A percentile compares a stretch with the other conserved stretches of the same genome.
phyloP scores from a whole-genome alignment of 2,113 vertebrate species.

The Stigmatopora argus region DNA sequence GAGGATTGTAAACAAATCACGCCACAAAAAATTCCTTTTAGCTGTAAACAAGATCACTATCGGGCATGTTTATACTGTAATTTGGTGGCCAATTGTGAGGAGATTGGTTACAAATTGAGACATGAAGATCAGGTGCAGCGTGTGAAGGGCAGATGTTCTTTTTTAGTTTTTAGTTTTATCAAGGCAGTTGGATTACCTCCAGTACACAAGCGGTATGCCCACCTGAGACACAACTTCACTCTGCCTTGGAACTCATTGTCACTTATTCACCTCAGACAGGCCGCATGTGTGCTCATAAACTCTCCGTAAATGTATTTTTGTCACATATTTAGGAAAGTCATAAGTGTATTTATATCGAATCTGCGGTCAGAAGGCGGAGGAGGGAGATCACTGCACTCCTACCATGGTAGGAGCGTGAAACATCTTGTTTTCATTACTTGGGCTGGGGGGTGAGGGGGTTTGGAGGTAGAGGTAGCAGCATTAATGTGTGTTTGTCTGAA shows the following conservation, averaged over 20 bases:
- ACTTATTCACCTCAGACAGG: neutral
- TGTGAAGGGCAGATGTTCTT: slow-evolving; percentile 45
- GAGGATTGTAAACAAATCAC: too few relatives aligned
- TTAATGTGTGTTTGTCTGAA: slow-evolving; percentile 30
- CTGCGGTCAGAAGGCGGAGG: slow-evolving; percentile 28
- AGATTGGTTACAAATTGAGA: slow-evolving; percentile 77
- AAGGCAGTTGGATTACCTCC: slow-evolving; percentile 21
- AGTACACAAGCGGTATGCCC: slow-evolving; percentile 17
- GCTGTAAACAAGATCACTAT: slow-evolving; percentile 74
- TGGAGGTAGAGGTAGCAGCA: slow-evolving; percentile 40
- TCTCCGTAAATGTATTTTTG: slow-evolving; percentile 55
- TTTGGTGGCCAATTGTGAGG: slow-evolving; percentile 68
- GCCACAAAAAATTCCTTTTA: slow-evolving; percentile 31
- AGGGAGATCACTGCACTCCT: slow-evolving; percentile 39
- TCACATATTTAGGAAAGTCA: slow-evolving; percentile 65
- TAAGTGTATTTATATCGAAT: slow-evolving; percentile 57
- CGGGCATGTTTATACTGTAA: slow-evolving; percentile 69
- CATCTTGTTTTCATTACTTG: slow-evolving; percentile 74
- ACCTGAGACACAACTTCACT: neutral
- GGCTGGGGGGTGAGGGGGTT: slow-evolving; percentile 18
- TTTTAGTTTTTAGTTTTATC: neutral
- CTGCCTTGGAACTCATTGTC: neutral
- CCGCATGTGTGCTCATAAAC: slow-evolving; percentile 46
- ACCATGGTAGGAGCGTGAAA: slow-evolving; percentile 54
- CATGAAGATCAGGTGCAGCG: slow-evolving; percentile 72